phyloP scores from a whole-genome alignment of 2,113 vertebrate species.

The Motacilla tschutschensis region DNA sequence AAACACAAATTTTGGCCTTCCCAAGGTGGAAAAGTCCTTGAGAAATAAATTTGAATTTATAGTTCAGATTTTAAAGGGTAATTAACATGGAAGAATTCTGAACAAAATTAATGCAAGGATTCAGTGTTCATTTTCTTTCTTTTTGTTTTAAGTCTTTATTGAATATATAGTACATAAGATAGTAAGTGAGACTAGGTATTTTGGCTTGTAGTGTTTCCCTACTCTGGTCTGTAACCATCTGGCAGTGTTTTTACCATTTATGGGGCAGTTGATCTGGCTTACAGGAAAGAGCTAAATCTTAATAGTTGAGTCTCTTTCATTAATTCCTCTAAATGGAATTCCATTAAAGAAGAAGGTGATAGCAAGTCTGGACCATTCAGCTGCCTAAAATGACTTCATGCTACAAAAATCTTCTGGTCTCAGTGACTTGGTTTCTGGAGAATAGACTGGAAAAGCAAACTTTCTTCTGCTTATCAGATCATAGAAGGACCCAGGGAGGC shows the following conservation, averaged over 20 bases:
- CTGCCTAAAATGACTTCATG: neutral
- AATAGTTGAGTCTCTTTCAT: neutral
- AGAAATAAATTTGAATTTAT: neutral
- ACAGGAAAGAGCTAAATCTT: neutral
- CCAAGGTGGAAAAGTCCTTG: neutral
- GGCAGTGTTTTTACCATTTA: neutral
- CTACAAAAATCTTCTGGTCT: neutral
- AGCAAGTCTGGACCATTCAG: neutral
- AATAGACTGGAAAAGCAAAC: neutral
- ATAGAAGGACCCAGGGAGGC: neutral
- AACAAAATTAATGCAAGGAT: neutral
- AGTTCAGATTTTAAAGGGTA: neutral
- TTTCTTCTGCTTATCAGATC: neutral
- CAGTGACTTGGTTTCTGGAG: neutral
- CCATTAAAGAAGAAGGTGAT: neutral
- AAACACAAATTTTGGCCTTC: neutral
- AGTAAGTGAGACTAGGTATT: neutral
- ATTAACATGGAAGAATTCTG: neutral
- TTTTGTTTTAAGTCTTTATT: neutral
- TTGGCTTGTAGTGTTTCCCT: neutral
- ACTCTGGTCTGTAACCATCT: neutral
- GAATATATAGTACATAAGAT: neutral
- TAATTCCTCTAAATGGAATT: neutral
- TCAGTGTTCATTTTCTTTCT: neutral
- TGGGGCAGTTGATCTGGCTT: constrained; percentile 6